These are phyloP conservation scores for Lepetodrilus schrolli DNA, from an alignment of 2,888 invertebrate genomes.

Conservation along the genomic window DNA sequence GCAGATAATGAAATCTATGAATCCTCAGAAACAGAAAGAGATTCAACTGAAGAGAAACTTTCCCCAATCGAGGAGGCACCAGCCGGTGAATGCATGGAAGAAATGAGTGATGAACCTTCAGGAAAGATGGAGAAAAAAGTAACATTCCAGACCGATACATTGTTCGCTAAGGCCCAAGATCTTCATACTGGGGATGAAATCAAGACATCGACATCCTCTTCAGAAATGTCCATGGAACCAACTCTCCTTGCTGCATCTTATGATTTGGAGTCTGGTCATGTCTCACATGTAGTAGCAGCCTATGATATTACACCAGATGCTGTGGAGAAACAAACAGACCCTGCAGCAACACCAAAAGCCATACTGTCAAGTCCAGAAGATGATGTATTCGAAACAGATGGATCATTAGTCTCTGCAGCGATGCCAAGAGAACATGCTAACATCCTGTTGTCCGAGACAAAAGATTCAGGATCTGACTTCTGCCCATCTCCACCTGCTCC, in stretches of 20 bases:
- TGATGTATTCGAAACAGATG: conserved; percentile 75
- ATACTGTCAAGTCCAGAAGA: conserved; percentile 76
- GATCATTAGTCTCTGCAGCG: conserved; percentile 54
- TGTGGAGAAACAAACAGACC: conserved; percentile 79
- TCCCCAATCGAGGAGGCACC: conserved; percentile 68
- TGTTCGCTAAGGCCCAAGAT: conserved; percentile 47
- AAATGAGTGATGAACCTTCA: conserved; percentile 51
- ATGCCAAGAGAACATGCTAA: conserved; percentile 42
- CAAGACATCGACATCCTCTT: conserved; percentile 79
- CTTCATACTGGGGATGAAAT: conserved; percentile 66
- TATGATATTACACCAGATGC: conserved; percentile 73
- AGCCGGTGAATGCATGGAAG: conserved; percentile 52
- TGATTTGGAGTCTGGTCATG: conserved; percentile 79
- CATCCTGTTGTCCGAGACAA: conserved; percentile 26
- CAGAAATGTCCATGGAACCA: conserved; percentile 87
- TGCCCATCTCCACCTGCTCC: conserved; percentile 62
- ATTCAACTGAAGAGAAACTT: conserved; percentile 68
- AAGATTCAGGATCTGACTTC: conserved; percentile 45
- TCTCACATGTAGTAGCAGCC: conserved; percentile 75
- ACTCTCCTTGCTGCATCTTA: conserved; percentile 92
- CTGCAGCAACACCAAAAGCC: conserved; percentile 75
- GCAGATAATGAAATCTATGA: conserved; percentile 67
- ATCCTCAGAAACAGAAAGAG: conserved; percentile 66
- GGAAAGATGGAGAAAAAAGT: conserved; percentile 56
- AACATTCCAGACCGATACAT: conserved; percentile 61